phyloP scores from a whole-genome alignment of 1,140 invertebrate species.

The Augochlora pura region DNA sequence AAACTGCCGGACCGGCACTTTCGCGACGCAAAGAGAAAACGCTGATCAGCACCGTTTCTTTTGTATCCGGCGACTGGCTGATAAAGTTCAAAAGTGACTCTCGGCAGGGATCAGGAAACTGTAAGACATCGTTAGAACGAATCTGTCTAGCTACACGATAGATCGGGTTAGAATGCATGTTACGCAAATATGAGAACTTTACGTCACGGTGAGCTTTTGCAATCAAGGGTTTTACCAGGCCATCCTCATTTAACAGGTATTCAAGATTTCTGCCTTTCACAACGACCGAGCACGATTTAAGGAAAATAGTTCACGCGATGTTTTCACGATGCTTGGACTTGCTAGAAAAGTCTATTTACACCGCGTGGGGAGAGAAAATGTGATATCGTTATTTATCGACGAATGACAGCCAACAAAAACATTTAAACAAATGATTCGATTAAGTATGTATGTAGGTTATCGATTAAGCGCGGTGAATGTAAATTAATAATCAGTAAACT shows the following conservation, averaged over 20 bases:
- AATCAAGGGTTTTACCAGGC: slow-evolving; percentile 56
- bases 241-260: slow-evolving; percentile 58
- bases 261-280: slow-evolving; percentile 53
- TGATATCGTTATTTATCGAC: no score
- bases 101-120: background rate
- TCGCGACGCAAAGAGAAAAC: slow-evolving; percentile 9
- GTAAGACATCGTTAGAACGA: slow-evolving; percentile 3
- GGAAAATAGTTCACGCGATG: slow-evolving; percentile 37
- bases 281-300: slow-evolving; percentile 42
- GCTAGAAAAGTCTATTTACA: background rate
- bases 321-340: background rate
- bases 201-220: slow-evolving; percentile 54
- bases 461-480: no score
- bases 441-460: no score
- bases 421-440: no score
- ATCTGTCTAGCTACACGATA: slow-evolving; percentile 7
- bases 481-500: no score
- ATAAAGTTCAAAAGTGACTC: slow-evolving; percentile 17
- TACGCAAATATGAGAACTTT: slow-evolving; percentile 56
- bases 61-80: background rate
- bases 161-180: slow-evolving; percentile 26
- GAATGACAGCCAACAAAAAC: no score
- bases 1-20: slow-evolving; percentile 14
- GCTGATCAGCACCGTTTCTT: slow-evolving; percentile 13
- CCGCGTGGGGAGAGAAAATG: background rate